phyloP scores from a whole-genome alignment of 2,888 invertebrate species.

The Craniophora ligustri region DNA sequence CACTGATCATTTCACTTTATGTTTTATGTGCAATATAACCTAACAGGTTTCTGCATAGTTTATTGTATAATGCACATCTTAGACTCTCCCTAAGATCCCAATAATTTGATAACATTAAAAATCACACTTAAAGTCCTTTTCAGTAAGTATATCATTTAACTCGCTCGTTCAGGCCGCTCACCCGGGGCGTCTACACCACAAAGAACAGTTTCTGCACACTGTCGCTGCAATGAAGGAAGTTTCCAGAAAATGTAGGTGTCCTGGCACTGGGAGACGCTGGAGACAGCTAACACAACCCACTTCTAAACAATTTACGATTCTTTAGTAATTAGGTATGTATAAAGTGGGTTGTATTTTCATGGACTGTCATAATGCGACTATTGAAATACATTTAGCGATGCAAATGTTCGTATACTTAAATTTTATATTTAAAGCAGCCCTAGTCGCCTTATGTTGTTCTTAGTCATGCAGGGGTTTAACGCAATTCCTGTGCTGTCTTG shows the following conservation, averaged over 20 bases:
- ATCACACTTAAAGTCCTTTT: background rate
- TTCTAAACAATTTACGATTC: slow-evolving; percentile 69
- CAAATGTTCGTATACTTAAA: too few species aligned
- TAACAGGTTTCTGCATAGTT: too few species aligned
- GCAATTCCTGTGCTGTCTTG: too few species aligned
- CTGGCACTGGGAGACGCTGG: slow-evolving; percentile 47
- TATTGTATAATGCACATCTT: too few species aligned
- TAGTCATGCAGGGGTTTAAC: too few species aligned
- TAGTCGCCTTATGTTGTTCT: too few species aligned
- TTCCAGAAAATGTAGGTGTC: slow-evolving; percentile 52
- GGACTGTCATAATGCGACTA: too few species aligned
- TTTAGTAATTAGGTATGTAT: slow-evolving; percentile 68
- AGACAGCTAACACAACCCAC: slow-evolving; percentile 59
- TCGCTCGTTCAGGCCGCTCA: background rate
- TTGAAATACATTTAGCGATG: too few species aligned
- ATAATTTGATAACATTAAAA: background rate
- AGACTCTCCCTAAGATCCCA: too few species aligned
- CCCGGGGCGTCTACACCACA: slow-evolving; percentile 26
- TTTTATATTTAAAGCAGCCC: too few species aligned
- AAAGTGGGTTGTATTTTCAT: slow-evolving; percentile 63
- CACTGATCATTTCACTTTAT: too few species aligned
- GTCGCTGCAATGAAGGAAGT: slow-evolving; percentile 53
- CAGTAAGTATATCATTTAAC: background rate
- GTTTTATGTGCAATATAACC: too few species aligned
- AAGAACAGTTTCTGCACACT: slow-evolving; percentile 36